Percentiles rank a stretch among this genome's conserved stretches.
Conservation (phyloP, 2,113 vertebrate species). For the Eonycteris spelaea region DNA sequence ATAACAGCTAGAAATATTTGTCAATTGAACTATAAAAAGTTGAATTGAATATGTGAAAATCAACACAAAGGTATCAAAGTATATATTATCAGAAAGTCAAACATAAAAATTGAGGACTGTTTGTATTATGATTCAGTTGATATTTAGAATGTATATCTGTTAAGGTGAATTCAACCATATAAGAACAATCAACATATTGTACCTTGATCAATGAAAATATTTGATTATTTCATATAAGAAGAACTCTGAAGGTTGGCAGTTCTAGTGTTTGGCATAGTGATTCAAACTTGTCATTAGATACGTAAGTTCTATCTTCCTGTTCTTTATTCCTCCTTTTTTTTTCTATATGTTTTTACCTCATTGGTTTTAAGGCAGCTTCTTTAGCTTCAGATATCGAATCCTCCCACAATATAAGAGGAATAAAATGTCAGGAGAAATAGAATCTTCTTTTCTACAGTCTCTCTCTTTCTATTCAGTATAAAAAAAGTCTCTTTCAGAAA, state of each 20-base stretch:
- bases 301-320: background rate
- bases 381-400: background rate
- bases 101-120: background rate
- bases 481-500: background rate
- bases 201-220: background rate
- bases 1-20: background rate
- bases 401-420: background rate
- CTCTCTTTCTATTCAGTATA: background rate
- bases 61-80: background rate
- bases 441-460: background rate
- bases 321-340: background rate
- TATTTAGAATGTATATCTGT: background rate
- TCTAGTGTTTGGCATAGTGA: background rate
- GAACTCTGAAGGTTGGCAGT: background rate
- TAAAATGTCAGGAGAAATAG: background rate
- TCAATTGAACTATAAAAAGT: background rate
- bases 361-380: background rate
- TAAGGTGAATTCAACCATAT: background rate
- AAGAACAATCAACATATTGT: background rate
- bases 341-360: background rate
- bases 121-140: background rate
- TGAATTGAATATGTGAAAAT: conserved; percentile 1
- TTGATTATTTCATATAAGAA: background rate
- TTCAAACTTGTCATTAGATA: background rate
- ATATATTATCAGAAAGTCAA: background rate